Conservation (phyloP, 2,888 invertebrate species). For the Diogma glabrata region DNA sequence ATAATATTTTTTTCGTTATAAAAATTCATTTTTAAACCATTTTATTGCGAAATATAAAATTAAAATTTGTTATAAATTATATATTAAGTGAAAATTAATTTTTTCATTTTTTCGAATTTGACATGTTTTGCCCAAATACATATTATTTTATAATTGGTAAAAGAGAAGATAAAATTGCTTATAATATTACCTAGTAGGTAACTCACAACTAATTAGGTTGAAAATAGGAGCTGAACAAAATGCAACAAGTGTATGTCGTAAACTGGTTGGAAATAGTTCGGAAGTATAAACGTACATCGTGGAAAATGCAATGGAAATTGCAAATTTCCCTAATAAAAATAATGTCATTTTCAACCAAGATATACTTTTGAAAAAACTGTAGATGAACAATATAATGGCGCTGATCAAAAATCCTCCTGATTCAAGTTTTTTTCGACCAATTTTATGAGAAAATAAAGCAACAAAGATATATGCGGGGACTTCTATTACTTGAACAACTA, state of each 20-base stretch:
- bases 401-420: slow-evolving; percentile 46
- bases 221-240: slow-evolving; percentile 41
- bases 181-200: too few species aligned
- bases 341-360: slow-evolving; percentile 31
- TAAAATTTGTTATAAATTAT: too few species aligned
- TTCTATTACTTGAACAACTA: slow-evolving; percentile 44
- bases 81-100: too few species aligned
- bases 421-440: slow-evolving; percentile 49
- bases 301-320: slow-evolving; percentile 46
- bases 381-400: slow-evolving; percentile 21
- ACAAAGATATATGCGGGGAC: slow-evolving; percentile 60
- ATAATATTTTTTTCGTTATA: too few species aligned
- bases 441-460: slow-evolving; percentile 47
- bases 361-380: neutral
- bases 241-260: slow-evolving; percentile 46
- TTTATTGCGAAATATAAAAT: too few species aligned
- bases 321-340: slow-evolving; percentile 46
- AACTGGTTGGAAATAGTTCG: slow-evolving; percentile 50
- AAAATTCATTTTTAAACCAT: too few species aligned
- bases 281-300: slow-evolving; percentile 49
- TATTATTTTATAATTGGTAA: too few species aligned
- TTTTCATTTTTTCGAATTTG: too few species aligned
- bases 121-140: too few species aligned
- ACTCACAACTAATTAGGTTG: too few species aligned
- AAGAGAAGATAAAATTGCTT: too few species aligned